phyloP scores from a whole-genome alignment of 2,888 invertebrate genomes.

The Drosophila infuscata region DNA sequence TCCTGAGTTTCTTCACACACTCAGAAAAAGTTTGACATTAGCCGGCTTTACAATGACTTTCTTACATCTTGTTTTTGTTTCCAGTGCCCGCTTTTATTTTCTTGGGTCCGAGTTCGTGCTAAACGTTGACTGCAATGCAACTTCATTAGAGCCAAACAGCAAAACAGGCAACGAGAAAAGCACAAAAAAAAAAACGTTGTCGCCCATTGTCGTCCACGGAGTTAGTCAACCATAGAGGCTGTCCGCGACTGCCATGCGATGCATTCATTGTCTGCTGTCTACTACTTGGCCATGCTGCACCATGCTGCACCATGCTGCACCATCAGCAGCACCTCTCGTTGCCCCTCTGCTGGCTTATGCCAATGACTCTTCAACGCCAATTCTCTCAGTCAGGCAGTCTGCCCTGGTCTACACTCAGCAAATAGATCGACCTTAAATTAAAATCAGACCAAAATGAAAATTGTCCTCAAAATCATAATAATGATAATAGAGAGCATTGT shows the following conservation, averaged over 20 bases:
- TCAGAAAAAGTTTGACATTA: too few relatives aligned
- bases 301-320: slow-evolving; percentile 26
- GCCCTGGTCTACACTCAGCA: slow-evolving; percentile 21
- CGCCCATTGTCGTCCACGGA: slow-evolving; percentile 43
- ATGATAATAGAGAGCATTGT: too few relatives aligned
- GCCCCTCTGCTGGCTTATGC: slow-evolving; percentile 41
- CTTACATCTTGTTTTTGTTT: neutral
- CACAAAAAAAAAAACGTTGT: slow-evolving; percentile 35
- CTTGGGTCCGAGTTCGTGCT: slow-evolving; percentile 12
- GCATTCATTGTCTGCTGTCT: slow-evolving; percentile 37
- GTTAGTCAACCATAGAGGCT: slow-evolving; percentile 65
- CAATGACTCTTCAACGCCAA: slow-evolving; percentile 65
- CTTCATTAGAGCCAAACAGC: slow-evolving; percentile 68
- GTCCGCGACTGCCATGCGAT: slow-evolving; percentile 34
- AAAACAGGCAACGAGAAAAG: slow-evolving; percentile 22
- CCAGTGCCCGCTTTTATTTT: slow-evolving; percentile 40
- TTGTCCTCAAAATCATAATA: neutral
- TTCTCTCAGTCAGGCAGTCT: slow-evolving; percentile 43
- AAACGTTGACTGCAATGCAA: slow-evolving; percentile 47
- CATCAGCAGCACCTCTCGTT: neutral
- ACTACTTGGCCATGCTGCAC: slow-evolving; percentile 29
- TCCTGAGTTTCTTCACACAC: neutral
- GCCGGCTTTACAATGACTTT: neutral
- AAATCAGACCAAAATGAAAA: neutral
- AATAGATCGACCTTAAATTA: neutral